A percentile compares a stretch with the other conserved stretches of the same genome.
These are phyloP conservation scores for Nemurella pictetii DNA, from an alignment of 2,888 invertebrate species.

Conservation along the genomic window DNA sequence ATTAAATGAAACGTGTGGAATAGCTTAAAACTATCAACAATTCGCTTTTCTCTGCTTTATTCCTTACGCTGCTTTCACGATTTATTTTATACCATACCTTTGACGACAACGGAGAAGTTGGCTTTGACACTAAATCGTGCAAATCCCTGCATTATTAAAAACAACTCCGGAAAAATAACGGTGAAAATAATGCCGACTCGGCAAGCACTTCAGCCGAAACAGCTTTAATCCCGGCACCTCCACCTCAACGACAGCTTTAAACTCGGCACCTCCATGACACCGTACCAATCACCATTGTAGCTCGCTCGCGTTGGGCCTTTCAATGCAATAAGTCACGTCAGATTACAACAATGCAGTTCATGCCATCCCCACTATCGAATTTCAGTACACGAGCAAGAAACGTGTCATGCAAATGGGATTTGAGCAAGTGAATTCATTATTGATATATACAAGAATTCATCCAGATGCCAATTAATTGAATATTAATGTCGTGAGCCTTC, in stretches of 20 bases:
- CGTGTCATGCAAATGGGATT: background rate
- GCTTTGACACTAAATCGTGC: too few relatives aligned
- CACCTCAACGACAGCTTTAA: background rate
- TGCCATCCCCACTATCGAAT: background rate
- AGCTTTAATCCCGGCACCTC: slow-evolving; percentile 7
- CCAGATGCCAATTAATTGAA: background rate
- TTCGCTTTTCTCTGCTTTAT: too few relatives aligned
- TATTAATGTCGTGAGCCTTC: background rate
- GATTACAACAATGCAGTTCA: background rate
- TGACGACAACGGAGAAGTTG: too few relatives aligned
- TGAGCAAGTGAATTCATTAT: background rate
- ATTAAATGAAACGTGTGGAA: too few relatives aligned
- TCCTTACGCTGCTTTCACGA: too few relatives aligned
- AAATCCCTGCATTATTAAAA: too few relatives aligned
- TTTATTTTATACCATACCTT: too few relatives aligned
- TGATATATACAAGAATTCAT: background rate
- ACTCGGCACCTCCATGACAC: background rate
- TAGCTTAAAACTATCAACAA: too few relatives aligned
- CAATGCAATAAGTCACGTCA: background rate
- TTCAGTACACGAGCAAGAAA: background rate
- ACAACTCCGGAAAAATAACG: too few relatives aligned
- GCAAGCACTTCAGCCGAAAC: too few relatives aligned
- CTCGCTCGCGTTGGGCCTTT: background rate
- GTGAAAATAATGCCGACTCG: too few relatives aligned
- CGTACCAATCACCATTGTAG: background rate